Conservation (phyloP, 2,113 vertebrate genomes). For the Chaenocephalus aceratus region DNA sequence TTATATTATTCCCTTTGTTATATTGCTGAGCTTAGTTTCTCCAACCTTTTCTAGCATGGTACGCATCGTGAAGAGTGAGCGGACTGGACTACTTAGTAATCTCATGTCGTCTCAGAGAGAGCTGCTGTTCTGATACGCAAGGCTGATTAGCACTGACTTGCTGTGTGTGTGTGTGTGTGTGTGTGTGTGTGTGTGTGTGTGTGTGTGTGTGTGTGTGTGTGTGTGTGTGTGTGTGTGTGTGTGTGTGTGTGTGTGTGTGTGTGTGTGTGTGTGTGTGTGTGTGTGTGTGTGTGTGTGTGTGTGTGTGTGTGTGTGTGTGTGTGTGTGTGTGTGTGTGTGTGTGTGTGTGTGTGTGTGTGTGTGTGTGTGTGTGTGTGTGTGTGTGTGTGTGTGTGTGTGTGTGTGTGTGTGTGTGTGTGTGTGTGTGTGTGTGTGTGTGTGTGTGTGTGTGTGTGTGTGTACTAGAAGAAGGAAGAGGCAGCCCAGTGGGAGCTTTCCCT, state of each 20-base stretch:
- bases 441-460: neutral
- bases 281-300: neutral
- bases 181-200: neutral
- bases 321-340: neutral
- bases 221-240: slow-evolving; percentile 2
- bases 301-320: slow-evolving; percentile 21
- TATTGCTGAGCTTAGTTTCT: slow-evolving; percentile 21
- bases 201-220: slow-evolving; percentile 12
- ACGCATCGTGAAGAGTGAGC: slow-evolving; percentile 27
- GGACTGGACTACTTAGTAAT: slow-evolving; percentile 56
- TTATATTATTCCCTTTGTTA: slow-evolving; percentile 23
- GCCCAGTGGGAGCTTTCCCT: slow-evolving; percentile 41
- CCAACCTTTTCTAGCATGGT: slow-evolving; percentile 8
- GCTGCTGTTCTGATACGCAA: slow-evolving; percentile 32
- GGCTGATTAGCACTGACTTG: slow-evolving; percentile 17
- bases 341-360: slow-evolving; percentile 19
- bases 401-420: slow-evolving; percentile 9
- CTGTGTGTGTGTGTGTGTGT: slow-evolving; percentile 24
- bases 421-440: slow-evolving; percentile 14
- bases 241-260: neutral
- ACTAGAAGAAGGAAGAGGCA: slow-evolving; percentile 31
- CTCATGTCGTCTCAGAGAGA: slow-evolving; percentile 26
- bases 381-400: neutral
- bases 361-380: slow-evolving; percentile 1
- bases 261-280: slow-evolving; percentile 10